Conservation (phyloP, 64 coral and sea anemone genomes). For the Stylophora pistillata region DNA sequence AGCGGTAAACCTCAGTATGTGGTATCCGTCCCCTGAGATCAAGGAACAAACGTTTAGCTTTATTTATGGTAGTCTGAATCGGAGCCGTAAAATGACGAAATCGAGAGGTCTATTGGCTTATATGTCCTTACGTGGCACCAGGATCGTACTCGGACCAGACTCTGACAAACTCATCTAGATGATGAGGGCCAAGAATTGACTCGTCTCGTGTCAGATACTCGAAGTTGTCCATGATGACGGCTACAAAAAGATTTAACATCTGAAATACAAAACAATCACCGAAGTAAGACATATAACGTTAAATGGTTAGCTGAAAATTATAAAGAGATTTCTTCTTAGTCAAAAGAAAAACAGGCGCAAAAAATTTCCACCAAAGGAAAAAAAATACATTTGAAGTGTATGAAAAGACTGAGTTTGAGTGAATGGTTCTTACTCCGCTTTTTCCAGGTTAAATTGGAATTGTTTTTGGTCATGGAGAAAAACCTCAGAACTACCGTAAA, state of each 20-base stretch:
- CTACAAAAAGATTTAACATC: conserved; percentile 99
- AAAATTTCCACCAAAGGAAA: not conserved
- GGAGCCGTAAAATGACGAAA: not conserved
- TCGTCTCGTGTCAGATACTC: conserved; percentile 98
- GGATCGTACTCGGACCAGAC: conserved; percentile 99
- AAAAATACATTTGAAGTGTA: not conserved
- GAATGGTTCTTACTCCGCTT: too few species aligned
- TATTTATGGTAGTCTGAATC: not conserved
- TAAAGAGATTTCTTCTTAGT: not conserved
- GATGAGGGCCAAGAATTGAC: conserved; percentile 96
- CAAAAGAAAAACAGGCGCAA: not conserved
- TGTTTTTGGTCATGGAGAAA: too few species aligned
- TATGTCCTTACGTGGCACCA: conserved; percentile 87
- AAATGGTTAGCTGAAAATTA: not conserved
- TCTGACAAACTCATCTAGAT: conserved; percentile 96
- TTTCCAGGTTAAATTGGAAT: too few species aligned
- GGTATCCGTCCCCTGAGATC: conserved; percentile 80
- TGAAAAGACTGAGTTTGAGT: too few species aligned
- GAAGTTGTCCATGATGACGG: conserved; percentile 99
- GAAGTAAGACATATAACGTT: not conserved
- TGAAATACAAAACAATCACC: not conserved
- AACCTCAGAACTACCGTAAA: too few species aligned
- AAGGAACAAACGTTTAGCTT: not conserved
- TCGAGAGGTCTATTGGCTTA: too few species aligned
- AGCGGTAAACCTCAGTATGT: conserved; percentile 90